Evolutionary conservation across 2,113 vertebrate species (phyloP).

Genomic region (Nyctereutes procyonoides): DNA sequence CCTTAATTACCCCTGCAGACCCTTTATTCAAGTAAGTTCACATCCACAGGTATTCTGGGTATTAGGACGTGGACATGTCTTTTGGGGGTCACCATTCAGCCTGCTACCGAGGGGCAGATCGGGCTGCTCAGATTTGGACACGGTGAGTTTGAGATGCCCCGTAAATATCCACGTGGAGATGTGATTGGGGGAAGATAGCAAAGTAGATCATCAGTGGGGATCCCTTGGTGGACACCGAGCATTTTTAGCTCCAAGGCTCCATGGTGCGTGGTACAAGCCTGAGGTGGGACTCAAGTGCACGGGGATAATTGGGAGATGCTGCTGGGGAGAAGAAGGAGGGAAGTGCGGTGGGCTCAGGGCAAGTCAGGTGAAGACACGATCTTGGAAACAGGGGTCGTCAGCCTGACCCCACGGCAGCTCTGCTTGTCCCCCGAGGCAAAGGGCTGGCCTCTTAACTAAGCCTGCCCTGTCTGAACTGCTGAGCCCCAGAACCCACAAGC

Average conservation of each 20-base stretch:
- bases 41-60: not conserved
- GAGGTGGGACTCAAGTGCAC: accelerated
- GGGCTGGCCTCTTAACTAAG: no score
- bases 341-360: accelerated
- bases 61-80: not conserved
- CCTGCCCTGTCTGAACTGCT: not conserved
- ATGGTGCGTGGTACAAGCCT: not conserved
- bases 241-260: not conserved
- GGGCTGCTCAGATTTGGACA: accelerated
- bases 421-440: no score
- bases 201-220: accelerated
- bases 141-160: accelerated
- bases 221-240: not conserved
- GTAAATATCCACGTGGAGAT: not conserved
- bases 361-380: not conserved
- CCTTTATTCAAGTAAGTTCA: not conserved
- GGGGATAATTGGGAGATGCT: accelerated
- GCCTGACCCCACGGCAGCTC: accelerated
- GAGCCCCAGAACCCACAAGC: not conserved
- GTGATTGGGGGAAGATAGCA: accelerated
- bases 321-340: accelerated
- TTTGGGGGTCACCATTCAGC: not conserved
- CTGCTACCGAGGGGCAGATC: accelerated
- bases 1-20: not conserved
- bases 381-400: accelerated